Evolutionary conservation across 2,113 vertebrate species (phyloP).

Genomic region (Eclectus roratus): DNA sequence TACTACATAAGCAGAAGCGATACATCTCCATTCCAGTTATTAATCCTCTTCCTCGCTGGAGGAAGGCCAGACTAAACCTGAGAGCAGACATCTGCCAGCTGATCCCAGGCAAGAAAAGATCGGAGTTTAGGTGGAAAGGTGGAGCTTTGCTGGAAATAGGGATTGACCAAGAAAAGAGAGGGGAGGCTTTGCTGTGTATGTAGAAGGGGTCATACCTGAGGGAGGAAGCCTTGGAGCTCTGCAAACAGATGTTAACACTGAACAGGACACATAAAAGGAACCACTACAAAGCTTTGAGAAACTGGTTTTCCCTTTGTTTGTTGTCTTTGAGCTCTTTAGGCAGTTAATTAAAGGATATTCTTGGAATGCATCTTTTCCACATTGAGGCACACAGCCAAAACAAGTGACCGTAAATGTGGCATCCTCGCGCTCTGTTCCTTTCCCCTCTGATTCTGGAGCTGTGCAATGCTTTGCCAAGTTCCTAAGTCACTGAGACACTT

Average conservation of each 20-base stretch:
- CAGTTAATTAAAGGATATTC: constrained; percentile 17
- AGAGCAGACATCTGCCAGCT: background rate
- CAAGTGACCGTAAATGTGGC: background rate
- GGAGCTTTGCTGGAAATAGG: background rate
- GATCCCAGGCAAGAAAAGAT: background rate
- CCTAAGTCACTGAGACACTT: background rate
- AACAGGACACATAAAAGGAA: background rate
- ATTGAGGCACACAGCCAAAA: background rate
- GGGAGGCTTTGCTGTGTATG: accelerated
- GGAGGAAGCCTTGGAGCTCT: background rate
- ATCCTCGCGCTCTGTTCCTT: background rate
- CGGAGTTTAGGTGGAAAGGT: background rate
- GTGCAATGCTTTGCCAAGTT: background rate
- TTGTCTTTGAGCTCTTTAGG: background rate
- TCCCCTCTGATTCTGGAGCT: background rate
- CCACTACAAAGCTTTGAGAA: background rate
- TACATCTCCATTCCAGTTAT: constrained; percentile 7
- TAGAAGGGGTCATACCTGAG: accelerated
- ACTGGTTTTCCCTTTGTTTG: background rate
- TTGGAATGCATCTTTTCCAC: background rate
- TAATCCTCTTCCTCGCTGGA: background rate
- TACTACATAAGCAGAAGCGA: background rate
- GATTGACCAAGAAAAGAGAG: background rate
- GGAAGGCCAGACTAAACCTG: background rate
- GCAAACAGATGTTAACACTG: background rate